Conservation (phyloP, 2,113 vertebrate genomes). For the Nerophis lumbriciformis region DNA sequence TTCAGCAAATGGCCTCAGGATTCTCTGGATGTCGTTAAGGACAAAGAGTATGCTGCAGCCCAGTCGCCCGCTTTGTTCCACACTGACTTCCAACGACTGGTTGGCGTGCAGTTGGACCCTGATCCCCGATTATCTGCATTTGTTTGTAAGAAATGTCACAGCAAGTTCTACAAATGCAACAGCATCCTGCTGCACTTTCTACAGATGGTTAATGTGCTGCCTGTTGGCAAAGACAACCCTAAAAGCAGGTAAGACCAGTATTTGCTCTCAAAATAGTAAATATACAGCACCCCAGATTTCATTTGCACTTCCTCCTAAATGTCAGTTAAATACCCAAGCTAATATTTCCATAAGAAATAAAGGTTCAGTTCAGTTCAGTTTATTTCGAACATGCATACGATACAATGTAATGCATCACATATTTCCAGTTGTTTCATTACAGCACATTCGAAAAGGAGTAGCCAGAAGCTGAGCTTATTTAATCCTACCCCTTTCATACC, state of each 20-base stretch:
- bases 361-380: too few relatives aligned
- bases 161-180: conserved; percentile 94
- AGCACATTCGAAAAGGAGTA: too few relatives aligned
- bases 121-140: conserved; percentile 83
- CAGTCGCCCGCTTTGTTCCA: conserved; percentile 76
- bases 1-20: conserved; percentile 72
- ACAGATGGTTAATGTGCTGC: conserved; percentile 82
- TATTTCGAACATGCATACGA: too few relatives aligned
- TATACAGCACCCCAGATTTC: too few relatives aligned
- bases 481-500: too few relatives aligned
- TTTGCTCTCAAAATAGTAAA: background rate
- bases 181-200: conserved; percentile 82
- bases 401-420: too few relatives aligned
- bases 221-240: conserved; percentile 48
- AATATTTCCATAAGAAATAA: too few relatives aligned
- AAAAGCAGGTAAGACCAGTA: conserved; percentile 64
- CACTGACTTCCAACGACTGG: conserved; percentile 85
- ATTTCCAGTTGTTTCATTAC: too few relatives aligned
- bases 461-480: too few relatives aligned
- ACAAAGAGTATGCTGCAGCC: conserved; percentile 54
- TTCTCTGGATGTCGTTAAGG: conserved; percentile 41
- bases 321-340: too few relatives aligned
- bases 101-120: conserved; percentile 80
- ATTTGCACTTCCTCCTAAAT: too few relatives aligned
- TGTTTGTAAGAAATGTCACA: conserved; percentile 89